Base-by-base conservation (phyloP, 1,140 invertebrate species). In the Macrobrachium rosenbergii region DNA sequence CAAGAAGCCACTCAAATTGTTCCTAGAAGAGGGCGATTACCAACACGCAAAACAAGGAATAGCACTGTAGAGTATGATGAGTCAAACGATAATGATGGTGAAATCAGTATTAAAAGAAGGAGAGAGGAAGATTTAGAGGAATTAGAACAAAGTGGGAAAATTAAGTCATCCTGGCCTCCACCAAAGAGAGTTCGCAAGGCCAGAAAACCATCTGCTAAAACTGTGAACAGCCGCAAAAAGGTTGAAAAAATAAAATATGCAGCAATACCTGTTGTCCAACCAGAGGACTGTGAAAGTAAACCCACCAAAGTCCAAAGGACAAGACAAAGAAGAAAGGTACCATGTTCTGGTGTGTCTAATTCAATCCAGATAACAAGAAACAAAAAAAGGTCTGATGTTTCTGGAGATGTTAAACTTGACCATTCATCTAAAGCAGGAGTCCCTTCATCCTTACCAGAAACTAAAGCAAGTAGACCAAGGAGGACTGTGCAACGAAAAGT, bases 111-210 rank as follows among this genome's bases (percentile, higher is more conserved):
- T 28, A 87, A 45, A 67, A 89, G 83, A 60, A 88, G 85, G 43
- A 87, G 81, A 84, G 81, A 76, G 28, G 79, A 63, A 43, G 75
- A 83, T n/a, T 59, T 87, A 63, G 88, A 89, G 16, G 88, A 88
- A 67, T 43, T 89, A 58, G 85, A 88, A 81, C 77, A 88, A 64
- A 72, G 76, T 72, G 88, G 88, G 45, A 80, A 83, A 58, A 89
- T 89, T 11, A 72, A 84, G 69, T 87, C 81, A 8, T 63, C 75
- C 60, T 89, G 88, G 88, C 88, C 88, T 28, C 85, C 88, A 28
- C 88, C 88, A 2, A 89, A 88, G 77, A 89, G 81, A 60, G 75
- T 84, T 23, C 59, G 88, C 58, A 64, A 80, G n/a, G 82, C 81
- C 69, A 82, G 67, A 60, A 78, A 67, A 14, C 78, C 79, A 69